Conservation (phyloP, 2,888 invertebrate species). For the Rugalucina vietnamica region DNA sequence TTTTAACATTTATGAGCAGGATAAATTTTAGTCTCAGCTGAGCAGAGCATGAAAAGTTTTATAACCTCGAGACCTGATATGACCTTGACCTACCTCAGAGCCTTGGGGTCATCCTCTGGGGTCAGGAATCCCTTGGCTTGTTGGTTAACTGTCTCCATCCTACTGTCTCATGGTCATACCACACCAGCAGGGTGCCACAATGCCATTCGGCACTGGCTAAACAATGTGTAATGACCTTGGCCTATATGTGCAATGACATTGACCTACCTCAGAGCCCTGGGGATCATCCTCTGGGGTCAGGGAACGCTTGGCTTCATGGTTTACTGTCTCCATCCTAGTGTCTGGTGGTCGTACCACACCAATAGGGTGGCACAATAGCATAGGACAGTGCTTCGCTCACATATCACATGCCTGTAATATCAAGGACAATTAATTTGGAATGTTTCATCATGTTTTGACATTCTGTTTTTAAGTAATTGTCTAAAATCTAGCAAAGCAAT, state of each 20-base stretch:
- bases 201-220: slow-evolving; percentile 51
- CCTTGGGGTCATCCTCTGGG: slow-evolving; percentile 10
- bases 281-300: slow-evolving; percentile 28
- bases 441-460: too few relatives aligned
- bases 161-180: slow-evolving; percentile 56
- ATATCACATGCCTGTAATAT: not conserved
- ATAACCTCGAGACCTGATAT: too few relatives aligned
- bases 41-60: too few relatives aligned
- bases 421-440: not conserved
- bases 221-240: too few relatives aligned
- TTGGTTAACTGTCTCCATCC: slow-evolving; percentile 39
- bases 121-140: slow-evolving; percentile 44
- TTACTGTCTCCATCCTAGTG: slow-evolving; percentile 44
- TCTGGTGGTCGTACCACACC: slow-evolving; percentile 58
- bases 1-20: too few relatives aligned
- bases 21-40: too few relatives aligned
- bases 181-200: slow-evolving; percentile 44
- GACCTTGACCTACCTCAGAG: not conserved
- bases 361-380: slow-evolving; percentile 46
- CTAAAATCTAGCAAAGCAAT: too few relatives aligned
- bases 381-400: slow-evolving; percentile 26
- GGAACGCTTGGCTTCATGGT: slow-evolving; percentile 40
- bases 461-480: too few relatives aligned
- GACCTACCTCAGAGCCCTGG: not conserved
- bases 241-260: too few relatives aligned